Evolutionary conservation across 2,888 invertebrate species (phyloP), one percentile per base, ranked within the genome.

Genomic region (Margaritifera margaritifera): DNA sequence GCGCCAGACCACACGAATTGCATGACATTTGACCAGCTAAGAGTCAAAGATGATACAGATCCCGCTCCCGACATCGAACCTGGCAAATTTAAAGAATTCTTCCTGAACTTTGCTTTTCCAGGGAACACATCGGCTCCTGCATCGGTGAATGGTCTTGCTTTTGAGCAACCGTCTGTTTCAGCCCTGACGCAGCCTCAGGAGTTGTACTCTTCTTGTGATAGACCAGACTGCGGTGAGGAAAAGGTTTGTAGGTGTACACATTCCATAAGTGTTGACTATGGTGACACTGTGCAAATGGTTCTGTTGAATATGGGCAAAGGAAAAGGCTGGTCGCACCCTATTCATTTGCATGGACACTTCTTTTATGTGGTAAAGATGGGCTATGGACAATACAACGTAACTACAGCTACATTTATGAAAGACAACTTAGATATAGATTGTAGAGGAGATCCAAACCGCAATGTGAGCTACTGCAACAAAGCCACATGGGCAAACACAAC

Each of bases 291-390:
- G 0, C 75, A 75, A 31, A 22, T 78, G 25, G 69, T 75, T 19
- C 59, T 78, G 11, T 27, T 71, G 15, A 72, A 68, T 55, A 63
- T 71, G 61, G 74, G 75, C 3, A 62, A 31, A 11, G 73, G 71
- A 25, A 53, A 54, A 22, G 68, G 69, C 6, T 64, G 62, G 58
- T 25, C 66, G 5, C 79, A 77, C 66, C 79, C 79, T n/a, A 64
- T 79, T n/a, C 79, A 79, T 69, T 60, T 79, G 62, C 79, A 79
- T 63, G 79, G 79, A 51, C 75, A 79, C 63, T 57, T 66, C 4
- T 79, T 77, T 69, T 56, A 75, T 31, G 77, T 79, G 2, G 4
- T 79, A 0, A 78, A 76, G 52, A 56, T 74, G 54, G 75, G 78
- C 15, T 74, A 64, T 63, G 68, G 51, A 4, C n/a, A 19, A 19